These are phyloP conservation scores for Parazoanthus atlanticus DNA, from an alignment of 92 coral and sea anemone genomes.

Conservation along the genomic window DNA sequence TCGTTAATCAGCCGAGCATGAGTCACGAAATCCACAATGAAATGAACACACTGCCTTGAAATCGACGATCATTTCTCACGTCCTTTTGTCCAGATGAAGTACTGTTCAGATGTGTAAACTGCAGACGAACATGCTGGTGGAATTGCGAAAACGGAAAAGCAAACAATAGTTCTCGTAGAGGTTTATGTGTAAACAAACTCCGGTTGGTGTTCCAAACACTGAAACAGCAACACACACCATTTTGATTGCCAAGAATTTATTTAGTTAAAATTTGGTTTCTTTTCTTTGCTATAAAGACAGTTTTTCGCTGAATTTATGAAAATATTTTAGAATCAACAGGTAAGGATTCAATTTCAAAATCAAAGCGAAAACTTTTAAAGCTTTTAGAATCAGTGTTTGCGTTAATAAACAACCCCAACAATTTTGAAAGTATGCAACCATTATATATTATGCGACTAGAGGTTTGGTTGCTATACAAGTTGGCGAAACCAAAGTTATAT, in stretches of 20 bases:
- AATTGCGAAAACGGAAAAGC: slow-evolving; percentile 26
- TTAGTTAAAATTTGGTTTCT: background rate
- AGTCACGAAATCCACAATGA: slow-evolving; percentile 40
- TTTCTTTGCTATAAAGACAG: background rate
- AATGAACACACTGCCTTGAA: slow-evolving; percentile 2
- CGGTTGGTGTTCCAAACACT: background rate
- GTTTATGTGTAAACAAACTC: slow-evolving; percentile 38
- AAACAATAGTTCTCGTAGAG: slow-evolving; percentile 24
- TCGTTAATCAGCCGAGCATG: background rate
- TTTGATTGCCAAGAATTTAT: background rate
- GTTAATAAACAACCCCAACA: slow-evolving; percentile 26
- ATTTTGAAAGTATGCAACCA: slow-evolving; percentile 31
- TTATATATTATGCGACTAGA: background rate
- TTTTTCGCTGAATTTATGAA: background rate
- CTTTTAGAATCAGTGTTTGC: background rate
- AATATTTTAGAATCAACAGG: background rate
- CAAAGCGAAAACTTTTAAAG: background rate
- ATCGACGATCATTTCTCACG: background rate
- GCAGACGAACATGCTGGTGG: background rate
- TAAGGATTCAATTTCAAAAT: background rate
- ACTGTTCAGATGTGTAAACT: background rate
- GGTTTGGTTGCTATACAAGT: slow-evolving; percentile 9
- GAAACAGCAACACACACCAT: background rate
- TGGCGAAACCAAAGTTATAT: slow-evolving; percentile 12
- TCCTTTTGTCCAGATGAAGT: slow-evolving; percentile 3